Conservation (phyloP, 2,113 vertebrate genomes). For the Myiagra hebetior region DNA sequence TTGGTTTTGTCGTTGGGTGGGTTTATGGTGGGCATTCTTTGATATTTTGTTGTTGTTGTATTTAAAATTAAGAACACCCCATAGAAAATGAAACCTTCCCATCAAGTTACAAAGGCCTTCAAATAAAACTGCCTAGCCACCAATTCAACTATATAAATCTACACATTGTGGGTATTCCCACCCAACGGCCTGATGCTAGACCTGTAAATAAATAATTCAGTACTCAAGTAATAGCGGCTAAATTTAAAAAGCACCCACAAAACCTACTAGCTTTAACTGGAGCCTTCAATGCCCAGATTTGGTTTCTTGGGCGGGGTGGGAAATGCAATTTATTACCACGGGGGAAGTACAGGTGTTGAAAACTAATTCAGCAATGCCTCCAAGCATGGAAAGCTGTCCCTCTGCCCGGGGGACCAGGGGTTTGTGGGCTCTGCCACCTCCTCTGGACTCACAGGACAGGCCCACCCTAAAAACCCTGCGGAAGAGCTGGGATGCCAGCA, state of each 20-base stretch:
- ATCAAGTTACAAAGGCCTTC: background rate
- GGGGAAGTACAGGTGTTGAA: background rate
- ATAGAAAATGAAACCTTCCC: background rate
- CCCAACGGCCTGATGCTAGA: background rate
- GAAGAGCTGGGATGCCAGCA: background rate
- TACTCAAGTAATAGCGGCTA: background rate
- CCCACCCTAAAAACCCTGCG: background rate
- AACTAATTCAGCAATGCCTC: background rate
- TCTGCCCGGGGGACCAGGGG: background rate
- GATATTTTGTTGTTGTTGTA: background rate
- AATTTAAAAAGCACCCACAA: conserved; percentile 10
- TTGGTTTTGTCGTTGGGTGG: background rate
- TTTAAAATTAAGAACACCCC: background rate
- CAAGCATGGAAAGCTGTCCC: background rate
- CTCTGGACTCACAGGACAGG: background rate
- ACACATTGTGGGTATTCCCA: background rate
- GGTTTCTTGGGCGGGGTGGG: background rate
- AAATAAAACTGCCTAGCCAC: background rate
- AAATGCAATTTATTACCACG: background rate
- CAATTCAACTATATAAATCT: background rate
- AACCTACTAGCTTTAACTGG: background rate
- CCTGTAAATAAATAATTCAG: conserved; percentile 9
- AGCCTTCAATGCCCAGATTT: background rate
- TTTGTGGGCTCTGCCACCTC: rapidly evolving
- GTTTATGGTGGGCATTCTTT: background rate